A percentile compares a stretch with the other conserved stretches of the same genome.
Evolutionary conservation across 2,113 vertebrate genomes (phyloP).

Genomic region (Apodemus sylvaticus): DNA sequence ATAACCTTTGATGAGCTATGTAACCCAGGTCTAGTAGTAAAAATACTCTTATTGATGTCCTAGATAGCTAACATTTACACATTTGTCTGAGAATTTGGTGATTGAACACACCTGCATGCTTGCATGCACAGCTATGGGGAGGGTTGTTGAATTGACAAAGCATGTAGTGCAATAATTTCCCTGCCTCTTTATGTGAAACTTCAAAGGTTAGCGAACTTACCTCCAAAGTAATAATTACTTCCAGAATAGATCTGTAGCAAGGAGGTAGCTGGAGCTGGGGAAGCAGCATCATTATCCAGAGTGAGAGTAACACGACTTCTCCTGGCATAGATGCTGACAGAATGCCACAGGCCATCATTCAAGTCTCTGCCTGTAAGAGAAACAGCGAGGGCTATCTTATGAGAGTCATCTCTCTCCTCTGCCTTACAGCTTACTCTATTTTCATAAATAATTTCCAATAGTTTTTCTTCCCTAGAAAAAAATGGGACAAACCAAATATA

Average conservation of each 20-base stretch:
- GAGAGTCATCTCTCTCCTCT: neutral
- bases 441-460: neutral
- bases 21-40: conserved; percentile 28
- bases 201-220: conserved; percentile 80
- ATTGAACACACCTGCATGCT: neutral
- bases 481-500: neutral
- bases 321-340: conserved; percentile 90
- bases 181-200: neutral
- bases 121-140: neutral
- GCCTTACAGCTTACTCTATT: neutral
- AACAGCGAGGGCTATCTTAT: neutral
- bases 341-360: conserved; percentile 96
- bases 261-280: conserved; percentile 87
- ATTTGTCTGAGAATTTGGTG: conserved; percentile 20
- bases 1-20: conserved; percentile 38
- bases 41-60: neutral
- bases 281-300: conserved; percentile 89
- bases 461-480: neutral
- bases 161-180: neutral
- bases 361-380: conserved; percentile 88
- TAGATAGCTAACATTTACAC: conserved; percentile 60
- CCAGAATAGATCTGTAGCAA: conserved; percentile 87
- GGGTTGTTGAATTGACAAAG: neutral
- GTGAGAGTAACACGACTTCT: conserved; percentile 90
- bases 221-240: conserved; percentile 93